Conservation (phyloP, 2,113 vertebrate genomes). For the Rhizomys pruinosus region DNA sequence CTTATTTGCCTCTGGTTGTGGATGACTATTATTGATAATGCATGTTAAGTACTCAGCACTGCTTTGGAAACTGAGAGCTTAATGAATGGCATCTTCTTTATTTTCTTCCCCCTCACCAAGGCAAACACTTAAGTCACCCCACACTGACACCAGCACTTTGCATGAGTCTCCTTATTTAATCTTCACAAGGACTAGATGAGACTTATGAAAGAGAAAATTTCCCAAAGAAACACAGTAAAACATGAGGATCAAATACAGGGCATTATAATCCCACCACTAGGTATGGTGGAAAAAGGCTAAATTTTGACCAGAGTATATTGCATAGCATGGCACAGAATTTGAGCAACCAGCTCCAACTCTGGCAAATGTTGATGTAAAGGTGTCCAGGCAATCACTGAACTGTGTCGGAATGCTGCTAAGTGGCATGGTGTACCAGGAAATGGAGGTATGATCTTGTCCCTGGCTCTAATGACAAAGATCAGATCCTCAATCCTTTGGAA, state of each 20-base stretch:
- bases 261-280: background rate
- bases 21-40: constrained; percentile 39
- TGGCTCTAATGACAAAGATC: background rate
- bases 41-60: constrained; percentile 23
- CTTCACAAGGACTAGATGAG: background rate
- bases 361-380: background rate
- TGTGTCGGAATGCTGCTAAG: background rate
- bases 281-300: background rate
- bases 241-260: background rate
- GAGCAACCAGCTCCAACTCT: background rate
- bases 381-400: too few species aligned
- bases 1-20: constrained; percentile 32
- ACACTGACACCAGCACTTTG: background rate
- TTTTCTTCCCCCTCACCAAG: constrained; percentile 19
- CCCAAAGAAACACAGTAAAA: background rate
- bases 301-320: background rate
- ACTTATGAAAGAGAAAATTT: background rate
- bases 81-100: background rate
- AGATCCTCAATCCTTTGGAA: background rate
- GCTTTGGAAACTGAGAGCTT: background rate
- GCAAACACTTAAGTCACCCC: constrained; percentile 2
- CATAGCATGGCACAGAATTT: background rate
- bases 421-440: background rate
- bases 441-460: background rate
- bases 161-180: background rate